Conservation (phyloP, 1,140 invertebrate species). For the Neodiprion virginianus region DNA sequence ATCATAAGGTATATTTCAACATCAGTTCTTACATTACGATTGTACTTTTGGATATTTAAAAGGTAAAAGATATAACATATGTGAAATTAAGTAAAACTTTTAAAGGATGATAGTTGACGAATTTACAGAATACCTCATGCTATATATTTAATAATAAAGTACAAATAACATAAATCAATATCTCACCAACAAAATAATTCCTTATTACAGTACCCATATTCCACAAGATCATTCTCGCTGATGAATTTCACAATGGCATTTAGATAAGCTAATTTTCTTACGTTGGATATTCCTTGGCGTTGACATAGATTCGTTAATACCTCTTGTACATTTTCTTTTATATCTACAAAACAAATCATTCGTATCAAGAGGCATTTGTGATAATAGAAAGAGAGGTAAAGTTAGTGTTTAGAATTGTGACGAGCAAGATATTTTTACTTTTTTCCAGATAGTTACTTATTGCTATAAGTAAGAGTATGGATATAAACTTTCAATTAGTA, state of each 20-base stretch:
- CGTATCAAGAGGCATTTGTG: too few relatives aligned
- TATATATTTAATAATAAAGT: not conserved
- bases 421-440: too few relatives aligned
- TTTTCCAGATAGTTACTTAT: too few relatives aligned
- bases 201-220: conserved; percentile 75
- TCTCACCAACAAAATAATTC: conserved; percentile 86
- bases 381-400: not conserved
- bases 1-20: not conserved
- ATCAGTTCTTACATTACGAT: too few relatives aligned
- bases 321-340: conserved; percentile 69
- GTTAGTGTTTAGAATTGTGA: not conserved
- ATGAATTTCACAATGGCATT: conserved; percentile 83
- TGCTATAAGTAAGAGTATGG: too few relatives aligned
- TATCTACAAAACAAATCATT: conserved; percentile 50
- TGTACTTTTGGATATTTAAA: too few relatives aligned
- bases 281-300: conserved; percentile 67
- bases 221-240: conserved; percentile 68
- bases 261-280: conserved; percentile 77
- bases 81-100: not conserved
- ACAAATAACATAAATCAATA: conserved; percentile 16
- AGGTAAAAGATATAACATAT: not conserved
- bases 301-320: conserved; percentile 69
- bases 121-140: not conserved
- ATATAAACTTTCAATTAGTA: too few relatives aligned
- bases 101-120: not conserved